Conservation (phyloP, 37 sponge, comb jelly and placozoan genomes). For the Spongilla lacustris region DNA sequence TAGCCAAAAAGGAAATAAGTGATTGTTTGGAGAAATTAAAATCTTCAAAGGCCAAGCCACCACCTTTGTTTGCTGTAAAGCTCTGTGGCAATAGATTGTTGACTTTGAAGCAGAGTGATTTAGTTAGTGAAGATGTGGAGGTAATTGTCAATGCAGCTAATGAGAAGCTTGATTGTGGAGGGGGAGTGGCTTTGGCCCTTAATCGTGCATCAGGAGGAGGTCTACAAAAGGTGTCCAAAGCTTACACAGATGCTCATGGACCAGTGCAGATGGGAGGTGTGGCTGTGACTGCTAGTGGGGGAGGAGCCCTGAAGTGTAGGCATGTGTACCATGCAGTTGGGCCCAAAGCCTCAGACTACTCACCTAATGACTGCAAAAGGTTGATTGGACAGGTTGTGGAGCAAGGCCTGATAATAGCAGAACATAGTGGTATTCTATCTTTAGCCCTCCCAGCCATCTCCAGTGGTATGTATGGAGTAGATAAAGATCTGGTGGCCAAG, state of each 20-base stretch:
- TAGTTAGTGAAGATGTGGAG: slow-evolving; percentile 59
- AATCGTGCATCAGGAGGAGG: slow-evolving; percentile 52
- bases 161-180: slow-evolving; percentile 38
- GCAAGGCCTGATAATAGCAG: slow-evolving; percentile 36
- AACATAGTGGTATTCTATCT: slow-evolving; percentile 28
- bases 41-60: neutral
- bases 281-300: slow-evolving; percentile 60
- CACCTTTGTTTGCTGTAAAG: neutral
- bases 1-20: slow-evolving; percentile 31
- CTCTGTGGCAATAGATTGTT: slow-evolving; percentile 25
- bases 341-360: slow-evolving; percentile 14
- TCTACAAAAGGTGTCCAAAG: slow-evolving; percentile 42
- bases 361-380: slow-evolving; percentile 10
- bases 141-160: slow-evolving; percentile 86
- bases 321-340: slow-evolving; percentile 76
- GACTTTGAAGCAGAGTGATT: slow-evolving; percentile 63
- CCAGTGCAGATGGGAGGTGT: slow-evolving; percentile 48
- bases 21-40: neutral
- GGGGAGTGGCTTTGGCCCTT: slow-evolving; percentile 78
- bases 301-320: slow-evolving; percentile 57
- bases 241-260: neutral
- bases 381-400: slow-evolving; percentile 31
- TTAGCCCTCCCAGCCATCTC: slow-evolving; percentile 77
- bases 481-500: slow-evolving; percentile 26
- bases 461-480: slow-evolving; percentile 74